Evolutionary conservation across 2,113 vertebrate species (phyloP).

Genomic region (Progne subis): DNA sequence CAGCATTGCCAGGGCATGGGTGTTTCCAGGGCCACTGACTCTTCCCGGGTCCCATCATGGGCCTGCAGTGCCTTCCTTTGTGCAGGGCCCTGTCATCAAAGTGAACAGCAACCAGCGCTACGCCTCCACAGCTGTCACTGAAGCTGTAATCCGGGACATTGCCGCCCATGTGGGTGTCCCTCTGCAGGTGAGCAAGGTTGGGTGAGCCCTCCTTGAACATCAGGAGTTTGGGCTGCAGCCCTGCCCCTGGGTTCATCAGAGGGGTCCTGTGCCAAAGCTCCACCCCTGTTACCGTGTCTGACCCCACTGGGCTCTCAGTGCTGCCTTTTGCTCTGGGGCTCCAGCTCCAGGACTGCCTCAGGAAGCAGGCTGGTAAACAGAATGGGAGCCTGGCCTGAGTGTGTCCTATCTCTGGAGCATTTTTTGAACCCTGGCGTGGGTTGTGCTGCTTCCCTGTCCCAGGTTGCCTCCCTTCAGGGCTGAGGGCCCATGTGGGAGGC

Average conservation of each 20-base stretch:
- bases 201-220: rapidly evolving
- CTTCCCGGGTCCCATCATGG: rapidly evolving
- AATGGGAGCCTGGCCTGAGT: not conserved
- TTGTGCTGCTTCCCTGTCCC: rapidly evolving
- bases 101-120: conserved; percentile 98
- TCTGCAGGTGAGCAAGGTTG: conserved; percentile 82
- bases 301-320: rapidly evolving
- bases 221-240: not conserved
- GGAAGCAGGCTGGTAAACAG: not conserved
- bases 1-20: rapidly evolving
- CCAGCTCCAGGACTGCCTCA: rapidly evolving
- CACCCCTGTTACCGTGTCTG: rapidly evolving
- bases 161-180: conserved; percentile 82
- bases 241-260: not conserved
- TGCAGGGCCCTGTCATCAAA: conserved; percentile 93
- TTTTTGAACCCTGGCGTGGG: not conserved
- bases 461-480: not conserved
- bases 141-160: conserved; percentile 86
- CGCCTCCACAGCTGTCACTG: conserved; percentile 90
- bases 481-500: not conserved
- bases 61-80: not conserved
- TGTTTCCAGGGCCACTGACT: not conserved
- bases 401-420: not conserved
- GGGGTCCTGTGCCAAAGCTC: not conserved
- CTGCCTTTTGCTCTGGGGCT: not conserved